Evolutionary conservation across 23 tunicate species (phyloP), one percentile per base, ranked within the genome.

Genomic region (Styela plicata): DNA sequence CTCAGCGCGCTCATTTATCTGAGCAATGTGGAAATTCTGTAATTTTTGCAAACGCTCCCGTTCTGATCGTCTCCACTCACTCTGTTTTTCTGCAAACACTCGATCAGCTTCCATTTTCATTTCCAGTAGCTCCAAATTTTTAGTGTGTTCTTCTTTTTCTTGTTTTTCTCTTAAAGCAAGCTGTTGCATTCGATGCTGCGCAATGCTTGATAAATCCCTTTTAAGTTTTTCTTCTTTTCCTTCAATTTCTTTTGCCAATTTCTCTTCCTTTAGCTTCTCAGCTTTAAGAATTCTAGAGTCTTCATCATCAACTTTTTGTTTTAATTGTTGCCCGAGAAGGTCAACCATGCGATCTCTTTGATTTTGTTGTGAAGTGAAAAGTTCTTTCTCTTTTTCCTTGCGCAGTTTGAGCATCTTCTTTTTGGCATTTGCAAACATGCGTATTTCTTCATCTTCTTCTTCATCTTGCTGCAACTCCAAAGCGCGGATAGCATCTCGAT

Each of bases 381-480:
- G 37, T n/a, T 87, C 64, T 26, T 73, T 80, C 74, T 87, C 89
- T 74, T 87, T 92, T 74, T 92, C 91, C 74, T 87, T 92, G 24
- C 87, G 33, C 0, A 92, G 80, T 80, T 84, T 92, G 65, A 81
- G 80, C 92, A 92, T 85, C 32, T 78, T 84, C 84, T 92, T 92
- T 83, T 92, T 92, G n/a, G 90, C 92, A 3, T 83, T 73, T 31
- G 92, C 92, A 75, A 92, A 92, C 23, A 92, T 65, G 37, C 97
- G 63, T 33, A 92, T 92, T 34, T 92, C 97, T 0, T 87, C 86
- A 62, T 92, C 84, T 74, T 92, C 97, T 74, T 92, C 97, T 28
- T 92, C 97, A 3, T 87, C 92, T 53, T 80, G 86, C 69, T 92
- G 90, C 23, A 61, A 36, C 63, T 87, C 97, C 62, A 92, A 33